Evolutionary conservation across 2,888 invertebrate species (phyloP), one percentile per base, ranked within the genome.

Genomic region (Zelleria hepariella): DNA sequence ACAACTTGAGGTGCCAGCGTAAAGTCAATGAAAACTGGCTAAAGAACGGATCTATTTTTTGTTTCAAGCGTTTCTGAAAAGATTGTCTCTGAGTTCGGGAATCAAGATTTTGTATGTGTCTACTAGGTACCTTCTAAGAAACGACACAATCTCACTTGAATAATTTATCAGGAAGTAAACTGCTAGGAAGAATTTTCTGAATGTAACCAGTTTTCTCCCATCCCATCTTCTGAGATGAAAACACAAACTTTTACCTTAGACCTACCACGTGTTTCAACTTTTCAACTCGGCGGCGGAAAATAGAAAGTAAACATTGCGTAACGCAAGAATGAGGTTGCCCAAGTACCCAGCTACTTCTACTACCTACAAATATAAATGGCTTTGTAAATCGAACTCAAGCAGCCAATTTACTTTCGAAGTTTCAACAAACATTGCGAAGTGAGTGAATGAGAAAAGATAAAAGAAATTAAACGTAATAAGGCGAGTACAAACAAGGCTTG

Each of bases 301-400:
- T 54, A 54, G 53, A 54, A 54, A 54, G 53, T 54, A 54, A 54
- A 54, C 51, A 51, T 51, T 20, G 53, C n/a, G n/a, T 49, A 23
- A 54, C 25, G 53, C 10, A 54, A 54, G 32, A 42, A 21, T 26
- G 25, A 25, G 26, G 26, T 54, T 24, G 53, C 25, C 5, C 25
- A 51, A 8, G 23, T 51, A 51, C 10, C 21, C 25, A 51, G 21
- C 10, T 51, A 51, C 10, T 10, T 51, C 7, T 49, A 21, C 32
- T 48, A n/a, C 48, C 48, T 49, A 49, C 49, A 20, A 2, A 42
- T 51, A 20, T 20, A 51, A 20, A n/a, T 51, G 5, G 4, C 1
- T 51, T 20, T 51, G 20, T 20, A 23, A 51, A 51, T 51, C 23
- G 51, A 51, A 51, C 10, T 42, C n/a, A 10, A 42, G n/a, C 51